Conservation (phyloP, 2,113 vertebrate genomes). For the Rostratula benghalensis region DNA sequence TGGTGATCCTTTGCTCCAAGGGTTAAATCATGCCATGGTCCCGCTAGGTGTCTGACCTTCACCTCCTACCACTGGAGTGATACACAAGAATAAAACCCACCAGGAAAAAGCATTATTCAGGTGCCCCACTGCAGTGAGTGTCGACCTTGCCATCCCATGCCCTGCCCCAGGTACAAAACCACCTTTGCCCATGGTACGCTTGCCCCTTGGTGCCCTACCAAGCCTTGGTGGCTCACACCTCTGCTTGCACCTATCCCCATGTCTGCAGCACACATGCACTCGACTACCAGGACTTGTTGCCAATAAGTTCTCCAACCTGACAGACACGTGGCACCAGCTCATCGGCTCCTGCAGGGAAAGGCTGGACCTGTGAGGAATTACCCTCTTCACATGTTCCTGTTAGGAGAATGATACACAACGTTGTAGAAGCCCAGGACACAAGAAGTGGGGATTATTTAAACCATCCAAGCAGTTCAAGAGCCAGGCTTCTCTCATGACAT, state of each 20-base stretch:
- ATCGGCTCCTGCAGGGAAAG: too few species aligned
- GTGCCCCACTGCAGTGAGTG: background rate
- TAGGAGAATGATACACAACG: too few species aligned
- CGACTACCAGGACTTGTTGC: background rate
- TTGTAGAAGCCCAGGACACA: too few species aligned
- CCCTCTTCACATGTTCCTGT: too few species aligned
- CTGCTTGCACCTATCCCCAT: background rate
- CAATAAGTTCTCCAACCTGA: background rate
- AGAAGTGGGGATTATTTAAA: background rate
- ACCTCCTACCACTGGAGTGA: background rate
- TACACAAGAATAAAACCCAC: background rate
- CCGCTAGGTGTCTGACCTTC: background rate
- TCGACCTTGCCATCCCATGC: background rate
- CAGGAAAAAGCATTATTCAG: background rate
- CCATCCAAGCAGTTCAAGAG: background rate
- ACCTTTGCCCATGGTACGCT: background rate
- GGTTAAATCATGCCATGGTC: background rate
- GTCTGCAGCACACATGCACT: background rate
- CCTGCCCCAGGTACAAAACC: background rate
- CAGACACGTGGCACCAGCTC: too few species aligned
- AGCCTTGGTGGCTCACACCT: background rate
- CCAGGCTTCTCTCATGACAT: background rate
- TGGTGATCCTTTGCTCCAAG: background rate
- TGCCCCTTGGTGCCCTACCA: too few species aligned
- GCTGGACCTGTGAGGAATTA: too few species aligned